Conservation (phyloP, 2,888 invertebrate species). For the Melipona bicolor region DNA sequence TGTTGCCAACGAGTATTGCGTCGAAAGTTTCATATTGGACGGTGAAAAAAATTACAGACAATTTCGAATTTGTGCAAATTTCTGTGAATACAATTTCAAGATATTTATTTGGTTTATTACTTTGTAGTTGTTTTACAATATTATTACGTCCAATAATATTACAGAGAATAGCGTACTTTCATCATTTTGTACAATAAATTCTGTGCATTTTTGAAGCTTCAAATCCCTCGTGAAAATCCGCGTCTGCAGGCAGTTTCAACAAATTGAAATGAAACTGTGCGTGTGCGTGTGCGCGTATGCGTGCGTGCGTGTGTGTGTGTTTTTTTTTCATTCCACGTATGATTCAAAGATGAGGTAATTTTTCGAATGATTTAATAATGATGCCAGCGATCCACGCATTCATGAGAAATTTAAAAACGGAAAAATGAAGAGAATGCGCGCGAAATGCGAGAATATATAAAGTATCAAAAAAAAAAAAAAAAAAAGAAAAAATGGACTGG, state of each 20-base stretch:
- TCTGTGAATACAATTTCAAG: too few species aligned
- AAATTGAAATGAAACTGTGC: too few species aligned
- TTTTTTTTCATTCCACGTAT: too few species aligned
- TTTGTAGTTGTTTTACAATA: too few species aligned
- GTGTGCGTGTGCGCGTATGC: too few species aligned
- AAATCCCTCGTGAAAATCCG: too few species aligned
- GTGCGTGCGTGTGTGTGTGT: too few species aligned
- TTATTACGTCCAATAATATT: too few species aligned
- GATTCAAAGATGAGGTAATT: background rate
- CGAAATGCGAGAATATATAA: background rate
- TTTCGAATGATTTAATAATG: background rate
- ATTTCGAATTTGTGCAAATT: background rate
- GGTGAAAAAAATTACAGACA: fast-evolving
- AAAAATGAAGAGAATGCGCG: background rate
- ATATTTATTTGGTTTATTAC: too few species aligned
- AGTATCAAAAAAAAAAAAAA: background rate
- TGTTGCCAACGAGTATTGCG: fast-evolving
- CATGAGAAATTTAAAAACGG: background rate
- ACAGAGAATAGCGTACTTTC: too few species aligned
- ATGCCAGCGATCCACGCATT: background rate
- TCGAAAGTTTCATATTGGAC: fast-evolving
- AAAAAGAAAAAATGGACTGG: background rate
- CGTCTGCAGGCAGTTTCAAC: too few species aligned
- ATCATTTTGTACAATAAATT: too few species aligned
- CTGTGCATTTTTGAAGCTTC: background rate